These are phyloP conservation scores for Ammodytes marinus DNA, from an alignment of 2,113 vertebrate genomes.

Conservation along the genomic window DNA sequence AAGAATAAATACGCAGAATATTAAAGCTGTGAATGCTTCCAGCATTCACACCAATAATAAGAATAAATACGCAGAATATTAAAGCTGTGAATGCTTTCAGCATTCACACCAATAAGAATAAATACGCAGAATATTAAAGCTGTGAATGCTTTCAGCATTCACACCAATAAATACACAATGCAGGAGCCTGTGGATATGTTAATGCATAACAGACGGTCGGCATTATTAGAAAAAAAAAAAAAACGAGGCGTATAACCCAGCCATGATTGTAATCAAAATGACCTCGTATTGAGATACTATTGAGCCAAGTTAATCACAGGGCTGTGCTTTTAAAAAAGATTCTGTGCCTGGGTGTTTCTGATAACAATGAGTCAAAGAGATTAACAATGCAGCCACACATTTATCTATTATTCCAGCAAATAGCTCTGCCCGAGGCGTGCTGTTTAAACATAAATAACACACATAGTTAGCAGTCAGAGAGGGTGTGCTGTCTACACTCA, in stretches of 20 bases:
- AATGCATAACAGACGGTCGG: conserved; percentile 72
- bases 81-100: too few relatives aligned
- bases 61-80: too few relatives aligned
- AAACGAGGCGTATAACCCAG: conserved; percentile 39
- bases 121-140: too few relatives aligned
- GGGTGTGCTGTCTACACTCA: conserved; percentile 51
- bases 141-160: too few relatives aligned
- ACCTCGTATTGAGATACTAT: conserved; percentile 36
- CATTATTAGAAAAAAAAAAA: conserved; percentile 43
- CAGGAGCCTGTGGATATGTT: conserved; percentile 65
- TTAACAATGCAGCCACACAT: conserved; percentile 43
- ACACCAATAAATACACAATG: conserved; percentile 65
- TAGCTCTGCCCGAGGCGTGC: conserved; percentile 33
- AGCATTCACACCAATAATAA: too few relatives aligned
- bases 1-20: too few relatives aligned
- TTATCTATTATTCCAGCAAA: conserved; percentile 45
- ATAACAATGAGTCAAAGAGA: conserved; percentile 62
- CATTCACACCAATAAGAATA: too few relatives aligned
- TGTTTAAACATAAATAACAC: conserved; percentile 26
- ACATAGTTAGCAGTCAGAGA: conserved; percentile 54
- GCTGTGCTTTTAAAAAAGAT: conserved; percentile 28
- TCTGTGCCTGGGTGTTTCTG: conserved; percentile 56
- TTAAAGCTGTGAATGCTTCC: too few relatives aligned
- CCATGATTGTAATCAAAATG: conserved; percentile 59
- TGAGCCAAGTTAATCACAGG: conserved; percentile 22